These are phyloP conservation scores for Anastatus disparis DNA, from an alignment of 1,140 invertebrate species.

Conservation along the genomic window DNA sequence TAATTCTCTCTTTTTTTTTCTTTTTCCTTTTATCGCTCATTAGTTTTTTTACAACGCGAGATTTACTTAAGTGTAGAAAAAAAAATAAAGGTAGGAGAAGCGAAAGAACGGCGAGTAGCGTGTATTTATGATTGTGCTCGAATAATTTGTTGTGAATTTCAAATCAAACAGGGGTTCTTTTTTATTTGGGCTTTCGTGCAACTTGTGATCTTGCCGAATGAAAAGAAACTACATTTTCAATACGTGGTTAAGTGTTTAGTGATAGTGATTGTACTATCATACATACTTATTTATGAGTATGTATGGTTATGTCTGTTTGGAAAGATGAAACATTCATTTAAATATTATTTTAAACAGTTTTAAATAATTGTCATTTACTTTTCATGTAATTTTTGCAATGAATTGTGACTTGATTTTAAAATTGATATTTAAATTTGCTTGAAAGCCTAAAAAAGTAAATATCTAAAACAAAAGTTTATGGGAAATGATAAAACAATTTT, in stretches of 20 bases:
- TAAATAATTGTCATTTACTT: background rate
- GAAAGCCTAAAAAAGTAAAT: constrained; percentile 3
- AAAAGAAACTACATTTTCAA: background rate
- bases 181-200: constrained; percentile 22
- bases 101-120: background rate
- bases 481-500: constrained; percentile 8
- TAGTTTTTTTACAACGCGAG: too few relatives aligned
- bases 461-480: background rate
- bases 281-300: background rate
- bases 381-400: background rate
- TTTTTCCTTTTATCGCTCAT: background rate
- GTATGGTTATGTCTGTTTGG: background rate
- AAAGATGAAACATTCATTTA: too few relatives aligned
- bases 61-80: too few relatives aligned
- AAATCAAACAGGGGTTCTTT: background rate
- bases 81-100: background rate
- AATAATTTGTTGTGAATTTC: background rate
- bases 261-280: background rate
- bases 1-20: background rate
- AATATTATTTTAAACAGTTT: background rate
- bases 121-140: constrained; percentile 17
- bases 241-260: background rate
- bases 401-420: background rate
- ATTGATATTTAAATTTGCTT: background rate
- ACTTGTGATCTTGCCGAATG: constrained; percentile 5